Conservation (phyloP, 2,113 vertebrate genomes). For the Semnopithecus entellus region DNA sequence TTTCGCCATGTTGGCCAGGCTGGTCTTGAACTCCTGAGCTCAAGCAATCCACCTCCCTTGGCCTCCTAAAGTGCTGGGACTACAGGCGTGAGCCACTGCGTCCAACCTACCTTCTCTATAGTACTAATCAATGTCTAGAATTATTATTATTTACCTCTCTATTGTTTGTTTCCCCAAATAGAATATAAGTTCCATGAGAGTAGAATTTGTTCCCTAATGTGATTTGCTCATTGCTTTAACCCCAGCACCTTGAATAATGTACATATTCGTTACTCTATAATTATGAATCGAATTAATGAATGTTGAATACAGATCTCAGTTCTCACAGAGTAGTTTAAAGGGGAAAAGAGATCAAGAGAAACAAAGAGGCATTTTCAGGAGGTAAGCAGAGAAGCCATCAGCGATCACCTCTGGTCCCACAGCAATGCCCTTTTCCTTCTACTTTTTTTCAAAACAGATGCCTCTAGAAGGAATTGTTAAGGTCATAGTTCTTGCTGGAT, state of each 20-base stretch:
- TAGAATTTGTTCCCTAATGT: neutral
- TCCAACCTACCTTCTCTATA: neutral
- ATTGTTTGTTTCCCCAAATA: neutral
- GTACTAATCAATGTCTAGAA: neutral
- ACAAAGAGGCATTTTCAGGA: neutral
- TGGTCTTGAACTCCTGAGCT: no score
- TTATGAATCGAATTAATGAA: neutral
- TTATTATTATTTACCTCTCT: neutral
- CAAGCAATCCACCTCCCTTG: no score
- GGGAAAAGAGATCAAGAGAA: neutral
- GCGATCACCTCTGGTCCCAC: rapidly evolving
- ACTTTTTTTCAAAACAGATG: neutral
- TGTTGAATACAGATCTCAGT: neutral
- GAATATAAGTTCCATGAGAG: neutral
- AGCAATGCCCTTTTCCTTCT: neutral
- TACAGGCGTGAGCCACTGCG: no score
- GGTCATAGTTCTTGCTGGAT: neutral
- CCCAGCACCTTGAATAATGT: neutral
- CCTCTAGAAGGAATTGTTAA: neutral
- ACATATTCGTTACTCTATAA: neutral
- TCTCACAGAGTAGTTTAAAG: neutral
- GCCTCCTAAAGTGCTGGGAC: no score
- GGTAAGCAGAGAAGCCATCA: neutral
- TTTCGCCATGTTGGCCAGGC: no score
- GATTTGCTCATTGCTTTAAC: neutral